A percentile compares a stretch with the other conserved stretches of the same genome.
Conservation (phyloP, 2,888 invertebrate species). For the Acanthosepion esculentum region DNA sequence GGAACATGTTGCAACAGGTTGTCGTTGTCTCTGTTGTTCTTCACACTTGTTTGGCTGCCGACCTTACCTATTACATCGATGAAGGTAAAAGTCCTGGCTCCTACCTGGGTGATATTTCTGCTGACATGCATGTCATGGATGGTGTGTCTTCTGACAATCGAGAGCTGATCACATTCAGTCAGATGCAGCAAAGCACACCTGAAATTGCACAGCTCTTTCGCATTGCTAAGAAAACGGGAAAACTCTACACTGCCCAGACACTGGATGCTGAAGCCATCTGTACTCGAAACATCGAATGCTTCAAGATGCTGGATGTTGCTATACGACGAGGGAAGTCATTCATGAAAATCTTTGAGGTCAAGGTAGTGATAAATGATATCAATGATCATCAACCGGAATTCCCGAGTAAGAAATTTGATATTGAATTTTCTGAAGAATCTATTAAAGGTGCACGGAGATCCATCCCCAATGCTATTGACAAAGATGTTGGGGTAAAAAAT, state of each 20-base stretch:
- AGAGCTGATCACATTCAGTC: background rate
- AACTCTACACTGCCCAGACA: background rate
- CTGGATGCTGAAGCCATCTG: background rate
- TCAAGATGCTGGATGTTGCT: background rate
- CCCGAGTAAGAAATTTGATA: background rate
- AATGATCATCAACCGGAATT: background rate
- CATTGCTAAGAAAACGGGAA: background rate
- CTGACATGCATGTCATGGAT: background rate
- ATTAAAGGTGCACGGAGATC: background rate
- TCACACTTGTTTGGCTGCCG: conserved; percentile 10
- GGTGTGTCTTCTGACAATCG: background rate
- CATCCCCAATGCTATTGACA: background rate
- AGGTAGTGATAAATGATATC: background rate
- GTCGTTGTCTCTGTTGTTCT: conserved; percentile 9
- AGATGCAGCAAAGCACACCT: background rate
- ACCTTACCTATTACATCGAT: conserved; percentile 33
- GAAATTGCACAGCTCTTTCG: conserved; percentile 21
- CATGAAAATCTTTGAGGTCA: background rate
- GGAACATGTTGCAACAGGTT: conserved; percentile 14
- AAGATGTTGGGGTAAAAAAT: background rate
- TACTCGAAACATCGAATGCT: background rate
- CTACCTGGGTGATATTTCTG: background rate
- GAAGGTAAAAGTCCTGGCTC: conserved; percentile 4
- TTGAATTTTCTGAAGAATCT: background rate
- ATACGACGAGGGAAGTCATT: background rate